phyloP scores from a whole-genome alignment of 2,797 vertebrate genomes.

The Euthynnus affinis region DNA sequence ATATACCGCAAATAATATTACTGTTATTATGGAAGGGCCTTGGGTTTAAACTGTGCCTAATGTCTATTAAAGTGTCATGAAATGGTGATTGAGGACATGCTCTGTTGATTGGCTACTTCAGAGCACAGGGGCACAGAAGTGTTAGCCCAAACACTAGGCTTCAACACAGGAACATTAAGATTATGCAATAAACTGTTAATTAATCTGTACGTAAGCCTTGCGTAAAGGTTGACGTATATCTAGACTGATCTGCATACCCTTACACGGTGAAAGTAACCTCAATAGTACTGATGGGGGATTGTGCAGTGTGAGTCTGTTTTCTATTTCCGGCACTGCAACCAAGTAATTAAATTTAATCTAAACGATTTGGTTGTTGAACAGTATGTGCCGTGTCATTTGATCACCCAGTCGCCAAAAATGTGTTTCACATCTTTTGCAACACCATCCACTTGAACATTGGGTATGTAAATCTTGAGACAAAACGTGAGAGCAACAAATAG shows the following conservation, averaged over 20 bases:
- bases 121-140: background rate
- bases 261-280: no score
- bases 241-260: no score
- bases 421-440: background rate
- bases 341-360: no score
- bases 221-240: background rate
- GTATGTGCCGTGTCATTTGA: no score
- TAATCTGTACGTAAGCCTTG: background rate
- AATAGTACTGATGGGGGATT: background rate
- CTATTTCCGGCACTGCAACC: no score
- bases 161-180: background rate
- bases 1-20: background rate
- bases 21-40: no score
- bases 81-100: no score
- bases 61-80: background rate
- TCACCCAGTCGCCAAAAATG: no score
- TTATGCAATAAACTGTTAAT: slow-evolving; percentile 8
- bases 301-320: no score
- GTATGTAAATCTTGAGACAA: no score
- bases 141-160: background rate
- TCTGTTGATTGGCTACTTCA: background rate
- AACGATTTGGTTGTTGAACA: no score
- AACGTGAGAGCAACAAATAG: background rate
- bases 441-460: no score
- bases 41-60: background rate